Evolutionary conservation across 1,140 invertebrate species (phyloP), one percentile per base, ranked within the genome.

Genomic region (Goniozus legneri): DNA sequence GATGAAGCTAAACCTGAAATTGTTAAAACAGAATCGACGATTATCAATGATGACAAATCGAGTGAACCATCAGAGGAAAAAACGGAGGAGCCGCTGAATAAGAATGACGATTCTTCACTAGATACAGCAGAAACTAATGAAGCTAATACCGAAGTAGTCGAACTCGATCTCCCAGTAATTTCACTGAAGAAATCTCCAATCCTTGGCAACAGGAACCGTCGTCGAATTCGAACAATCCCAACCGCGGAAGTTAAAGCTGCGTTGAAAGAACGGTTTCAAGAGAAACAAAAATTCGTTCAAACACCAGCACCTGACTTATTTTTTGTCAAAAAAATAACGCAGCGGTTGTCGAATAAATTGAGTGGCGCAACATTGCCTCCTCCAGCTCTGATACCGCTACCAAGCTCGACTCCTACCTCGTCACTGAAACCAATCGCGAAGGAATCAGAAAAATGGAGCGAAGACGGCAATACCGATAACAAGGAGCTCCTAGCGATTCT

Each of bases 291-390:
- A 39, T 54, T 65, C 10, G 55, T 69, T 3, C 62, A 71, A 10
- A 44, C 57, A 14, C 68, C 71, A 0, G 68, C 62, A 2, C 64
- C 69, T 3, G 77, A 79, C 32, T 66, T 76, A 31, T 65, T 78
- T 42, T 77, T 79, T 47, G 66, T 77, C 0, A 77, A 76, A 50
- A 78, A 78, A 53, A 55, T 77, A 13, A 73, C 76, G 0, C 73
- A 77, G 21, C 62, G 75, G 47, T 50, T 79, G 16, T 76, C 75
- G 3, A 76, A 65, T 36, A 71, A 71, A 46, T 50, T 77, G 30
- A 61, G 62, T 7, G 60, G 65, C 4, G 52, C 60, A 2, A 46
- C 60, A 3, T 46, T 60, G 2, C 19, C 52, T 13, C 30, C 65
- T 13, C 56, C 67, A 12, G 53, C 47, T 14, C 50, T 67, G 7